Conservation (phyloP, 2,113 vertebrate genomes). For the Pterocles orientalis region DNA sequence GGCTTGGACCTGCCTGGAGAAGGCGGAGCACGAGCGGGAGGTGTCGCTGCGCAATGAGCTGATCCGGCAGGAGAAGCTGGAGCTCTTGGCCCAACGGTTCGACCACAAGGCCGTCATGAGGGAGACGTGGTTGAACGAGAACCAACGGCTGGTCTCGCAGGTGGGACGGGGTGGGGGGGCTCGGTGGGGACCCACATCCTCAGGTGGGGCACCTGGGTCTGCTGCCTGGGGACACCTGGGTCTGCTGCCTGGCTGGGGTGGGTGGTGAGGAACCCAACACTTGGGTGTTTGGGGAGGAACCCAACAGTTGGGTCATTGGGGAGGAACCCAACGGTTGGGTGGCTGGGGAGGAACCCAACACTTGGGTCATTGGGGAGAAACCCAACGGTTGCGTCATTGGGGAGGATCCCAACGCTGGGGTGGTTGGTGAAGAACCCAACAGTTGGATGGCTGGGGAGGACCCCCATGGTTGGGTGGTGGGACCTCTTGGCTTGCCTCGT, state of each 20-base stretch:
- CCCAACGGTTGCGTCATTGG: too few relatives aligned
- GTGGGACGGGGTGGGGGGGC: constrained; percentile 42
- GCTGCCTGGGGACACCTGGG: too few relatives aligned
- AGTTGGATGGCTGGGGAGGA: too few relatives aligned
- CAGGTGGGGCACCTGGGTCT: too few relatives aligned
- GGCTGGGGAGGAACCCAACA: background rate
- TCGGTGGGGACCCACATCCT: accelerated
- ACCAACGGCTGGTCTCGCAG: constrained; percentile 95
- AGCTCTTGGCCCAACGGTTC: constrained; percentile 92
- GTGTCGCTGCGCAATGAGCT: constrained; percentile 88
- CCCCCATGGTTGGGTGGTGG: too few relatives aligned
- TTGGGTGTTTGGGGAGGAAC: background rate
- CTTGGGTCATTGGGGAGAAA: background rate
- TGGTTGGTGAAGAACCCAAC: background rate
- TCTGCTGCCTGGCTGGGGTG: too few relatives aligned
- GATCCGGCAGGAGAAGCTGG: constrained; percentile 95
- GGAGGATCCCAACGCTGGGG: background rate
- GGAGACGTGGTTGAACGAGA: constrained; percentile 95
- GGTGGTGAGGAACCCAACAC: background rate
- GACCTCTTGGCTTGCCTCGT: background rate
- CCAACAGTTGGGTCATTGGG: background rate
- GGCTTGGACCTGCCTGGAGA: constrained; percentile 93
- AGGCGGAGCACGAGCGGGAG: constrained; percentile 93
- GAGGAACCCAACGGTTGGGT: background rate
- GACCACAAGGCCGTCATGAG: constrained; percentile 96